Percentiles rank a stretch among this genome's conserved stretches.
Conservation (phyloP, 64 coral and sea anemone species). For the Stylophora pistillata region DNA sequence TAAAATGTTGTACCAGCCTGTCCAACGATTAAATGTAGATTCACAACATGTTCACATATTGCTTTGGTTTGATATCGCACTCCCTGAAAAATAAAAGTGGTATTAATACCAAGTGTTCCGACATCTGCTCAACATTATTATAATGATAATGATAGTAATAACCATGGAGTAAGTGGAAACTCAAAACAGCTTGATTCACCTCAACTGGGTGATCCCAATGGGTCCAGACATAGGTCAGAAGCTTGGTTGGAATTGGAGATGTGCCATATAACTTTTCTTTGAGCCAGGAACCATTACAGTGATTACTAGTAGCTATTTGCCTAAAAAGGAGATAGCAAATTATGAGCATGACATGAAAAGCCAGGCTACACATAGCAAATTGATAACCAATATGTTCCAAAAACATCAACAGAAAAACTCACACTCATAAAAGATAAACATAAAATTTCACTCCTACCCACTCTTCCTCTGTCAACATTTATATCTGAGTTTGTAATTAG, state of each 20-base stretch:
- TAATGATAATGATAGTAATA: too few relatives aligned
- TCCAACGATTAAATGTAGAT: constrained; percentile 54
- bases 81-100: constrained; percentile 30
- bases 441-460: too few relatives aligned
- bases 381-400: neutral
- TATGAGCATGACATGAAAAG: neutral
- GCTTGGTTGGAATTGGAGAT: constrained; percentile 55
- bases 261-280: constrained; percentile 43
- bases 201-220: constrained; percentile 94
- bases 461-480: too few relatives aligned
- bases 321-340: neutral
- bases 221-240: constrained; percentile 85
- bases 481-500: too few relatives aligned
- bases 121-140: too few relatives aligned
- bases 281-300: neutral
- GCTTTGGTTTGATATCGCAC: constrained; percentile 77
- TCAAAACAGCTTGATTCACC: constrained; percentile 10
- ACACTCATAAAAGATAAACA: too few relatives aligned
- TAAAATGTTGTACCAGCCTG: constrained; percentile 4
- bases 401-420: neutral
- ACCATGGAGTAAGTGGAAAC: neutral
- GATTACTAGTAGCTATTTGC: neutral
- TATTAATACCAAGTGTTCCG: too few relatives aligned
- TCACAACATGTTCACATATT: constrained; percentile 88
- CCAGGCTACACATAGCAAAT: neutral